Evolutionary conservation across 2,888 invertebrate species (phyloP).

Genomic region (Lathronympha strigana): DNA sequence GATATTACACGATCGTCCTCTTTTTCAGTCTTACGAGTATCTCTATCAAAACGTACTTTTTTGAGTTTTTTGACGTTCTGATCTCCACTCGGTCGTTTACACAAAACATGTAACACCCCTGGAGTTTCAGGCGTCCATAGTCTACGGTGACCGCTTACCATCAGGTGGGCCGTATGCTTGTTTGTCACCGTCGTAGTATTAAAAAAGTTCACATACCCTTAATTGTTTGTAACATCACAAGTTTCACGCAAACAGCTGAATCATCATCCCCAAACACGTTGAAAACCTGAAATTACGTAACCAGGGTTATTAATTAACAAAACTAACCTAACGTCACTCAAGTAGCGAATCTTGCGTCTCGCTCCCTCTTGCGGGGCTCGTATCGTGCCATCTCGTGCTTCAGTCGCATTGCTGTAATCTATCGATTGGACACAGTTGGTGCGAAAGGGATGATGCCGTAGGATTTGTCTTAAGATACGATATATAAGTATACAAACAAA

Average conservation of each 20-base stretch:
- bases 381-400: slow-evolving; percentile 49
- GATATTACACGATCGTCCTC: too few relatives aligned
- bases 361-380: slow-evolving; percentile 45
- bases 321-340: slow-evolving; percentile 23
- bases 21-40: too few relatives aligned
- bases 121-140: too few relatives aligned
- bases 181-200: too few relatives aligned
- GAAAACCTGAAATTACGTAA: slow-evolving; percentile 3
- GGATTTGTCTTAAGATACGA: slow-evolving; percentile 44
- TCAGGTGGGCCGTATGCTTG: too few relatives aligned
- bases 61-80: too few relatives aligned
- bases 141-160: too few relatives aligned
- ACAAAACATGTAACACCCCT: too few relatives aligned
- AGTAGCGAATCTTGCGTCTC: slow-evolving; percentile 43
- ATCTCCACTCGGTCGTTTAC: too few relatives aligned
- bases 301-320: slow-evolving; percentile 8
- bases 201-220: too few relatives aligned
- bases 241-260: neutral
- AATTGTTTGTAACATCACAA: too few relatives aligned
- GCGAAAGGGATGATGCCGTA: slow-evolving; percentile 33
- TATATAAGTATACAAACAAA: neutral
- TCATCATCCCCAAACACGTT: neutral
- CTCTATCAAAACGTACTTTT: too few relatives aligned
- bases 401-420: slow-evolving; percentile 52
- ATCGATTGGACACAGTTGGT: slow-evolving; percentile 53